These are phyloP conservation scores for Dioctria rufipes DNA, from an alignment of 2,888 invertebrate species.

Conservation along the genomic window DNA sequence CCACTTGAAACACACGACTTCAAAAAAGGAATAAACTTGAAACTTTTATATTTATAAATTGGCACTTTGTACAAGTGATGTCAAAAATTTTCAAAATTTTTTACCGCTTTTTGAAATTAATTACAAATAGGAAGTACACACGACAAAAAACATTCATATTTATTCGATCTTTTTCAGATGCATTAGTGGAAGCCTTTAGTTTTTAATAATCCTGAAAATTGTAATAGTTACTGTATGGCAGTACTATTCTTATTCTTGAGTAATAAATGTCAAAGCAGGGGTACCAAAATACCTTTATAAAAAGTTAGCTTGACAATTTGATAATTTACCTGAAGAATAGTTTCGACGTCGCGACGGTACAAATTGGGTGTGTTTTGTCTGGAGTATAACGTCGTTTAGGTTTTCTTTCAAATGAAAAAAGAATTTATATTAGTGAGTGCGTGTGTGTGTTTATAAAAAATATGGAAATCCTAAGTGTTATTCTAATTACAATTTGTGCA, in stretches of 20 bases:
- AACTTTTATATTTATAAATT: no score
- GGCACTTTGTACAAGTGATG: no score
- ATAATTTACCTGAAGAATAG: conserved; percentile 30
- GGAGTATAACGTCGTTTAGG: neutral
- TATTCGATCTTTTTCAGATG: no score
- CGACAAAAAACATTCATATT: no score
- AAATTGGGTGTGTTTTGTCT: conserved; percentile 48
- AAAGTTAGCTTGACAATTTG: neutral
- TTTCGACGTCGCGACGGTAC: conserved; percentile 54
- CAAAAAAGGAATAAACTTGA: no score
- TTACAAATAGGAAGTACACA: no score
- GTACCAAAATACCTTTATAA: conserved; percentile 1
- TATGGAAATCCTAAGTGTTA: conserved; percentile 51
- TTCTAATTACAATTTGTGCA: conserved; percentile 51
- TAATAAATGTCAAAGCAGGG: neutral
- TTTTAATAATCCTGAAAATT: no score
- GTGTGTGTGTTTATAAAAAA: conserved; percentile 35
- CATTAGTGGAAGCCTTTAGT: no score
- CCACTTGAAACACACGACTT: no score
- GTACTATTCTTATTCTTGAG: neutral
- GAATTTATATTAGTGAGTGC: conserved; percentile 26
- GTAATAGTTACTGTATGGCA: no score
- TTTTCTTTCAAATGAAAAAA: conserved; percentile 32
- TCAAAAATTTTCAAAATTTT: no score
- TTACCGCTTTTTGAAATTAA: no score